phyloP scores from a whole-genome alignment of 2,888 invertebrate genomes.

The Synergus umbraculus region DNA sequence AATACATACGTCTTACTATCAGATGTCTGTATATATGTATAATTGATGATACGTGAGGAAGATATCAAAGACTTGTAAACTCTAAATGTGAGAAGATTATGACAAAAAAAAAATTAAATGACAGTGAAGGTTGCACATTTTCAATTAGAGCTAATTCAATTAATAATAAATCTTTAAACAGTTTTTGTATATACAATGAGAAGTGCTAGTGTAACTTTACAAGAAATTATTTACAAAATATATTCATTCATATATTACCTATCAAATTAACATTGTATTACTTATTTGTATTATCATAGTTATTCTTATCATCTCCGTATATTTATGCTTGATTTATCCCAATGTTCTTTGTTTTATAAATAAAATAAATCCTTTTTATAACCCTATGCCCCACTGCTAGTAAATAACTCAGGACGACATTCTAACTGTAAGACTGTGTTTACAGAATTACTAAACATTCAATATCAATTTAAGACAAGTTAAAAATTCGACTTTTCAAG shows the following conservation, averaged over 20 bases:
- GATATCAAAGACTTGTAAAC: slow-evolving; percentile 58
- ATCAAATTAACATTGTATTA: slow-evolving; percentile 74
- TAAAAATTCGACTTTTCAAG: not conserved
- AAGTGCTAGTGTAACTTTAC: slow-evolving; percentile 71
- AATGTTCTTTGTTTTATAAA: slow-evolving; percentile 67
- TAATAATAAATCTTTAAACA: slow-evolving; percentile 71
- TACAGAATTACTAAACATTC: slow-evolving; percentile 42
- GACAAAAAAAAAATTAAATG: slow-evolving; percentile 50
- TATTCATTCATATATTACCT: slow-evolving; percentile 76
- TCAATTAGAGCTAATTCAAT: slow-evolving; percentile 70
- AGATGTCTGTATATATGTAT: slow-evolving; percentile 19
- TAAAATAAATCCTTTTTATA: slow-evolving; percentile 72
- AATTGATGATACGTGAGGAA: slow-evolving; percentile 51
- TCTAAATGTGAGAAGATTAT: slow-evolving; percentile 38
- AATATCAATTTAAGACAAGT: not conserved
- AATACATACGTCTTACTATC: slow-evolving; percentile 11
- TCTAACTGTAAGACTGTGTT: slow-evolving; percentile 66
- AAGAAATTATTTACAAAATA: slow-evolving; percentile 77
- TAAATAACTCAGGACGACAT: slow-evolving; percentile 60
- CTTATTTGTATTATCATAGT: slow-evolving; percentile 60
- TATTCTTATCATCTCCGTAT: slow-evolving; percentile 64
- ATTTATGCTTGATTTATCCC: slow-evolving; percentile 68
- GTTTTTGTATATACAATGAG: slow-evolving; percentile 72
- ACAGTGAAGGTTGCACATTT: slow-evolving; percentile 66
- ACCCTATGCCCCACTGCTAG: slow-evolving; percentile 62